A percentile compares a stretch with the other conserved stretches of the same genome.
Conservation (phyloP, 2,888 invertebrate genomes). For the Nemotelus nigrinus region DNA sequence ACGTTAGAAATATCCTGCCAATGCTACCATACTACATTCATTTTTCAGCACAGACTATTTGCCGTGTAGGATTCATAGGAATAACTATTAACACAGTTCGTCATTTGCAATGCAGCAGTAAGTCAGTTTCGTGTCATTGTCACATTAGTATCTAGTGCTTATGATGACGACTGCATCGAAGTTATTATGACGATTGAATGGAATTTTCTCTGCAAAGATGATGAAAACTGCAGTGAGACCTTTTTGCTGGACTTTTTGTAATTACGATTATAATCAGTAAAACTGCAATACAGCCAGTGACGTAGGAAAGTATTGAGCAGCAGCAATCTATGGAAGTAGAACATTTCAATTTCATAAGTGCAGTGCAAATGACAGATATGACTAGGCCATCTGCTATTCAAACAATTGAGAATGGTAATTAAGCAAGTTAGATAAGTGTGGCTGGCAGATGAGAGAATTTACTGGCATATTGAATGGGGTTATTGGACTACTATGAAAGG, state of each 20-base stretch:
- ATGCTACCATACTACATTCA: too few species aligned
- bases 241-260: not conserved
- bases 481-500: too few species aligned
- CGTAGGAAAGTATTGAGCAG: not conserved
- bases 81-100: too few species aligned
- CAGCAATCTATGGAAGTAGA: not conserved
- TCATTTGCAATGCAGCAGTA: constrained; percentile 20
- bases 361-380: not conserved
- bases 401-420: too few species aligned
- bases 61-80: too few species aligned
- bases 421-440: too few species aligned
- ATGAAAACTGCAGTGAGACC: constrained; percentile 19
- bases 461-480: too few species aligned
- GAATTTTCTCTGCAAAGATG: constrained; percentile 36
- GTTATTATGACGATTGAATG: constrained; percentile 47
- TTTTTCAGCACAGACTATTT: too few species aligned
- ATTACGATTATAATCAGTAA: not conserved
- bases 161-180: constrained; percentile 46
- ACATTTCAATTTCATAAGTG: not conserved
- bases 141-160: constrained; percentile 46
- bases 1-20: too few species aligned
- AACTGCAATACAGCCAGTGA: not conserved
- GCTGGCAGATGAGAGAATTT: too few species aligned
- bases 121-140: constrained; percentile 46
- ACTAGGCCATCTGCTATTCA: too few species aligned